These are phyloP conservation scores for Crioceris asparagi DNA, from an alignment of 2,888 invertebrate genomes.

Conservation along the genomic window DNA sequence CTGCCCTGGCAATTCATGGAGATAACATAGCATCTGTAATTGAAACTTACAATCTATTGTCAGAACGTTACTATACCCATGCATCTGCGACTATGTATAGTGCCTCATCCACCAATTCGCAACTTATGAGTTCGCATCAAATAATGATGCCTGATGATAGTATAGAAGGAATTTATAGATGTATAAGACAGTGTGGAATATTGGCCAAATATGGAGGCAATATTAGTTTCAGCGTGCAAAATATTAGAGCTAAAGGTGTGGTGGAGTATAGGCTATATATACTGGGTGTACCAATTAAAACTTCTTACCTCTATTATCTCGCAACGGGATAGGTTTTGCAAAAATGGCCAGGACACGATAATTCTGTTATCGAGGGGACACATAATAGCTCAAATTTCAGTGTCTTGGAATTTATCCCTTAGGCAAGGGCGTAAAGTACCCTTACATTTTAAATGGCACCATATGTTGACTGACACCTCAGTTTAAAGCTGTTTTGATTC, in stretches of 20 bases:
- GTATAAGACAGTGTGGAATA: slow-evolving; percentile 82
- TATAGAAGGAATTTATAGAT: slow-evolving; percentile 90
- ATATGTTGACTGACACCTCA: no score
- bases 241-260: slow-evolving; percentile 66
- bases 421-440: no score
- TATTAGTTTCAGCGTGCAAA: slow-evolving; percentile 92
- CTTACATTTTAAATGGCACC: no score
- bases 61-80: slow-evolving; percentile 94
- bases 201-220: slow-evolving; percentile 97
- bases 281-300: no score
- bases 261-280: no score
- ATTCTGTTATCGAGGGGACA: no score
- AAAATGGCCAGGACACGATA: no score
- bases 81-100: slow-evolving; percentile 96
- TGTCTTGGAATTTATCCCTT: no score
- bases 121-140: slow-evolving; percentile 91
- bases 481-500: no score
- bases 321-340: no score
- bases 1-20: slow-evolving; percentile 86
- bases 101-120: slow-evolving; percentile 83
- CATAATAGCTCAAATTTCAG: no score
- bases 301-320: no score
- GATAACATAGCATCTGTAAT: slow-evolving; percentile 86
- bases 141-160: slow-evolving; percentile 91
- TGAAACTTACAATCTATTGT: slow-evolving; percentile 90